Conservation (phyloP, 2,888 invertebrate genomes). For the Drosophila niveifrons region DNA sequence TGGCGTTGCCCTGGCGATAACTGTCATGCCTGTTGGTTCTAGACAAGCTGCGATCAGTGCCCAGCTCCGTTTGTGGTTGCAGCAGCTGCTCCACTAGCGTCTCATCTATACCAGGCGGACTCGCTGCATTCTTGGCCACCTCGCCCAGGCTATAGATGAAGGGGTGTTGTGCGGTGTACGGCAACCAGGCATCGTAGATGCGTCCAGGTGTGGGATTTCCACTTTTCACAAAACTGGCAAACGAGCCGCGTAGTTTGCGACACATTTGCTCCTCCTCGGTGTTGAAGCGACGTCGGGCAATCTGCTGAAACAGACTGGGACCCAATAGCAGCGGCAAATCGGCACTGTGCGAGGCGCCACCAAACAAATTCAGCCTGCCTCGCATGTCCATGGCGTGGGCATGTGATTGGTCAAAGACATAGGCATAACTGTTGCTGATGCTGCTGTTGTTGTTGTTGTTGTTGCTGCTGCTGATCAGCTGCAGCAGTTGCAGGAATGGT, state of each 20-base stretch:
- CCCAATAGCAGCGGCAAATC: conserved; percentile 89
- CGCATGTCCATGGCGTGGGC: conserved; percentile 85
- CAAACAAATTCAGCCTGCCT: conserved; percentile 84
- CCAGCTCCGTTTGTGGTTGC: conserved; percentile 38
- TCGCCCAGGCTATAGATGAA: conserved; percentile 84
- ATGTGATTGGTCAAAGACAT: conserved; percentile 83
- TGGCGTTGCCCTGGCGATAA: conserved; percentile 43
- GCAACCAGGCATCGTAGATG: conserved; percentile 87
- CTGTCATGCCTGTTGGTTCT: conserved; percentile 76
- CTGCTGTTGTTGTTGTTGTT: conserved; percentile 38
- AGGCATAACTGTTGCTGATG: conserved; percentile 74
- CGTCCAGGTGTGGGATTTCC: conserved; percentile 87
- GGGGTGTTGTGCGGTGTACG: conserved; percentile 85
- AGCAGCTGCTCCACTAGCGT: conserved; percentile 81
- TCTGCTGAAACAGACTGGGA: conserved; percentile 89
- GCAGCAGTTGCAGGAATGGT: conserved; percentile 82
- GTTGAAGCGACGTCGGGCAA: conserved; percentile 88
- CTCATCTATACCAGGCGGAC: conserved; percentile 62
- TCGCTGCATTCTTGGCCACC: conserved; percentile 35
- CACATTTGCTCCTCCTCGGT: conserved; percentile 87
- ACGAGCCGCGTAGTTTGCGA: conserved; percentile 86
- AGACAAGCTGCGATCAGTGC: conserved; percentile 59
- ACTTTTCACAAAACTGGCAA: conserved; percentile 87
- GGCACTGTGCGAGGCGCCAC: conserved; percentile 89
- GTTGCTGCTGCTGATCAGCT: conserved; percentile 57